phyloP scores from a whole-genome alignment of 2,888 invertebrate species.

The Ophion costatus region DNA sequence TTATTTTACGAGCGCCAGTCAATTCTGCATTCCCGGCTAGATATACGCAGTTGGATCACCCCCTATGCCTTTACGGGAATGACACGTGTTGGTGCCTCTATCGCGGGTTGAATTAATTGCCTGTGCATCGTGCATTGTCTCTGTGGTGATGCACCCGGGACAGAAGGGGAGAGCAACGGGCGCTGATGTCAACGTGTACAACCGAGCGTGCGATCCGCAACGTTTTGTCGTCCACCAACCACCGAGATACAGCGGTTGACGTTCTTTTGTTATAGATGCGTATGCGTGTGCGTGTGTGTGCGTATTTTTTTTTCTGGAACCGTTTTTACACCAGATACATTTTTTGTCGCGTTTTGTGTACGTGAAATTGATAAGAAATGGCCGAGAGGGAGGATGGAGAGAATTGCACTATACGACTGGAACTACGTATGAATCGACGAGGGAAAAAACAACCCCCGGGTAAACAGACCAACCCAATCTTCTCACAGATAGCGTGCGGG shows the following conservation, averaged over 20 bases:
- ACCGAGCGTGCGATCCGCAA: slow-evolving; percentile 50
- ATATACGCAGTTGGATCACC: slow-evolving; percentile 26
- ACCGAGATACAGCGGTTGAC: slow-evolving; percentile 43
- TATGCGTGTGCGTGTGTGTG: background rate
- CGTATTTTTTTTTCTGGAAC: slow-evolving; percentile 3
- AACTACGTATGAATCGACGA: slow-evolving; percentile 4
- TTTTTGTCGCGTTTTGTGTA: slow-evolving; percentile 9
- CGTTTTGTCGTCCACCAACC: slow-evolving; percentile 38
- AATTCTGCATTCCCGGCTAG: slow-evolving; percentile 29
- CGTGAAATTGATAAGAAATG: slow-evolving; percentile 38
- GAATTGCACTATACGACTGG: background rate
- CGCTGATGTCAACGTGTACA: slow-evolving; percentile 50
- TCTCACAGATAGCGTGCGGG: background rate
- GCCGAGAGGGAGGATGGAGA: slow-evolving; percentile 1
- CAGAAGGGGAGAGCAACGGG: slow-evolving; percentile 12
- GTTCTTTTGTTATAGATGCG: slow-evolving; percentile 22
- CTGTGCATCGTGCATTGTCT: slow-evolving; percentile 61
- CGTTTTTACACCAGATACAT: slow-evolving; percentile 8
- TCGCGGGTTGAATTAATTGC: slow-evolving; percentile 64
- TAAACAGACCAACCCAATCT: slow-evolving; percentile 9
- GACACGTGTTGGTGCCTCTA: slow-evolving; percentile 61
- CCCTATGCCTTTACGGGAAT: slow-evolving; percentile 16
- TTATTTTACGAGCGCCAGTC: slow-evolving; percentile 52
- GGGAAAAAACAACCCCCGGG: slow-evolving; percentile 20
- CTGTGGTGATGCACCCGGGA: slow-evolving; percentile 43